Evolutionary conservation across 2,888 invertebrate genomes (phyloP).

Genomic region (Caenorhabditis sinica): DNA sequence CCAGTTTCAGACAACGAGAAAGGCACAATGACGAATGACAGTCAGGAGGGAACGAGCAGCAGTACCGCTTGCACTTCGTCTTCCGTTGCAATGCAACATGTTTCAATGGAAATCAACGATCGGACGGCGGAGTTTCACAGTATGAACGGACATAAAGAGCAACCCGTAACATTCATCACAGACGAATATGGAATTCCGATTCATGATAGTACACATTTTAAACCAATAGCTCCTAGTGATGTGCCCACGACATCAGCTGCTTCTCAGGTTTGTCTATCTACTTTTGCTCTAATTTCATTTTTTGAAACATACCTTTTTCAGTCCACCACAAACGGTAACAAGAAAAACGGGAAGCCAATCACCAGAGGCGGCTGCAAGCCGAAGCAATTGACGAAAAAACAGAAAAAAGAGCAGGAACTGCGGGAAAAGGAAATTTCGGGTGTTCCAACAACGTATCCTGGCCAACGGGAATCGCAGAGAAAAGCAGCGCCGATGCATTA

Average conservation of each 20-base stretch:
- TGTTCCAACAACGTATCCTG: conserved; percentile 2
- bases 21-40: conserved; percentile 56
- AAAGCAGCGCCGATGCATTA: background rate
- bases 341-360: background rate
- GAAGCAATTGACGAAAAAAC: conserved; percentile 56
- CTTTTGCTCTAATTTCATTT: background rate
- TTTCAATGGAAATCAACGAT: background rate
- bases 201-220: conserved; percentile 23
- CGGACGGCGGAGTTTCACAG: conserved; percentile 37
- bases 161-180: background rate
- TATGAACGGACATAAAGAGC: background rate
- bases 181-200: conserved; percentile 17
- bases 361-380: conserved; percentile 38
- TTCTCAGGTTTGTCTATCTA: background rate
- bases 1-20: conserved; percentile 58
- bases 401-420: conserved; percentile 33
- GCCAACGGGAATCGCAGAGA: background rate
- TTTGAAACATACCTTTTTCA: background rate
- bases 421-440: background rate
- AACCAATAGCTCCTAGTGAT: conserved; percentile 23
- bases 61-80: background rate
- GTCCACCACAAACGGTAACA: background rate
- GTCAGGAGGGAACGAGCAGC: conserved; percentile 11
- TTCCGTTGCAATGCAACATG: background rate
- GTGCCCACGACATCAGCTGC: conserved; percentile 12